A percentile compares a stretch with the other conserved stretches of the same genome.
phyloP scores from a whole-genome alignment of 1,140 invertebrate genomes.

The Eurosta solidaginis region DNA sequence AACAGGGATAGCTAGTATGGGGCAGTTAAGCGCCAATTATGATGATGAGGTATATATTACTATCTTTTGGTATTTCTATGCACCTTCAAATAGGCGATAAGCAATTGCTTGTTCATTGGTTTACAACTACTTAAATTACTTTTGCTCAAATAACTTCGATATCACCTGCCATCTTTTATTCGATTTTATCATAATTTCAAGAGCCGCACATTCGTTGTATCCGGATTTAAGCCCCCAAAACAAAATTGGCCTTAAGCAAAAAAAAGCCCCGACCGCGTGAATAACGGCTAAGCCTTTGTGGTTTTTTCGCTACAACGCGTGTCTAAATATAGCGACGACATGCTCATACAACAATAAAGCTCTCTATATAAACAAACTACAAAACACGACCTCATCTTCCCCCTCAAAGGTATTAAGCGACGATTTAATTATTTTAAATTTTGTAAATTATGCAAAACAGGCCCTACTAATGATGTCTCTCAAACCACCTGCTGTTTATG shows the following conservation, averaged over 20 bases:
- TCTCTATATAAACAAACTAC: neutral
- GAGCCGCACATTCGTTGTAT: neutral
- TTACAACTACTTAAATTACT: neutral
- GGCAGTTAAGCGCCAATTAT: too few species aligned
- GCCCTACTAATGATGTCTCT: neutral
- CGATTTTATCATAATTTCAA: neutral
- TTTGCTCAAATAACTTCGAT: neutral
- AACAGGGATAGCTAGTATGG: too few species aligned
- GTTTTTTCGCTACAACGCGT: slow-evolving; percentile 5
- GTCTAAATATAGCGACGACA: neutral
- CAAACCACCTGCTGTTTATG: neutral
- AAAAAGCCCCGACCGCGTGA: neutral
- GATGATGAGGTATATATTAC: too few species aligned
- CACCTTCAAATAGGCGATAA: neutral
- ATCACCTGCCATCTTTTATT: neutral
- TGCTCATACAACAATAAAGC: neutral
- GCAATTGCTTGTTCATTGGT: neutral
- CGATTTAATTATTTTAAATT: slow-evolving; percentile 19
- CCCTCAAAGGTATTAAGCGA: neutral
- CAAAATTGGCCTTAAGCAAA: neutral
- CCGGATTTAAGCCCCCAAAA: neutral
- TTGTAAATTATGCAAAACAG: slow-evolving; percentile 13
- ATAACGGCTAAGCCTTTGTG: neutral
- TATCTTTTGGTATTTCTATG: too few species aligned
- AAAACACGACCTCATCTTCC: neutral